phyloP scores from a whole-genome alignment of 2,113 vertebrate species.

The Mesocricetus auratus region DNA sequence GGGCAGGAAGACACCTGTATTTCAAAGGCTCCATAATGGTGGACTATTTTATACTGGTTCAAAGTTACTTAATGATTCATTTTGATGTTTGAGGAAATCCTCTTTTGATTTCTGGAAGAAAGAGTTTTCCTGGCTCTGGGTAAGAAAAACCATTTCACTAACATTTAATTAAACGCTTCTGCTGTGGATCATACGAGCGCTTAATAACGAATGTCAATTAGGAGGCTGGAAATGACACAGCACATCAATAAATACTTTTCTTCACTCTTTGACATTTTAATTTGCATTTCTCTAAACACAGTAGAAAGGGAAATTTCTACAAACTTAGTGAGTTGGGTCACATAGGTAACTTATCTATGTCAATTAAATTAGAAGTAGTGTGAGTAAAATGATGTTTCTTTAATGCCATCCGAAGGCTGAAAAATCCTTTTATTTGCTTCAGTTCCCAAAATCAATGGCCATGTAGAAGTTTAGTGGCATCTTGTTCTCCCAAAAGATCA shows the following conservation, averaged over 20 bases:
- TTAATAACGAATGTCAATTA: constrained; percentile 78
- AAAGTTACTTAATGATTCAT: constrained; percentile 72
- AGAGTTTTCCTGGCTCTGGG: constrained; percentile 70
- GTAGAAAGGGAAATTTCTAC: not conserved
- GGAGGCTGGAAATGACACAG: constrained; percentile 63
- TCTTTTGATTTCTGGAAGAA: constrained; percentile 74
- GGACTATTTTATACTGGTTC: constrained; percentile 66
- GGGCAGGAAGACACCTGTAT: not conserved
- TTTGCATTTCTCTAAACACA: not conserved
- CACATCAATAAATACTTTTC: constrained; percentile 69
- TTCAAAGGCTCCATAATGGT: constrained; percentile 48
- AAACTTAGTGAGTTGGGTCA: constrained; percentile 12
- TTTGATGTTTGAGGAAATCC: constrained; percentile 71
- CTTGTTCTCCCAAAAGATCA: not conserved
- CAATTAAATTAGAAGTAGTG: constrained; percentile 4
- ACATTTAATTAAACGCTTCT: constrained; percentile 72
- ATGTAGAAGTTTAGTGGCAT: not conserved
- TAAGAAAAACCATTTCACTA: constrained; percentile 64
- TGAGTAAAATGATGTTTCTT: not conserved
- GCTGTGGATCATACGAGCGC: constrained; percentile 63
- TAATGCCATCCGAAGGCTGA: not conserved
- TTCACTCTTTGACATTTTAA: constrained; percentile 59
- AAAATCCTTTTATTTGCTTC: not conserved
- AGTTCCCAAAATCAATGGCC: not conserved
- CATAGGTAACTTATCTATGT: constrained; percentile 22